Conservation (phyloP, 2,113 vertebrate species). For the Pteruthius melanotis region DNA sequence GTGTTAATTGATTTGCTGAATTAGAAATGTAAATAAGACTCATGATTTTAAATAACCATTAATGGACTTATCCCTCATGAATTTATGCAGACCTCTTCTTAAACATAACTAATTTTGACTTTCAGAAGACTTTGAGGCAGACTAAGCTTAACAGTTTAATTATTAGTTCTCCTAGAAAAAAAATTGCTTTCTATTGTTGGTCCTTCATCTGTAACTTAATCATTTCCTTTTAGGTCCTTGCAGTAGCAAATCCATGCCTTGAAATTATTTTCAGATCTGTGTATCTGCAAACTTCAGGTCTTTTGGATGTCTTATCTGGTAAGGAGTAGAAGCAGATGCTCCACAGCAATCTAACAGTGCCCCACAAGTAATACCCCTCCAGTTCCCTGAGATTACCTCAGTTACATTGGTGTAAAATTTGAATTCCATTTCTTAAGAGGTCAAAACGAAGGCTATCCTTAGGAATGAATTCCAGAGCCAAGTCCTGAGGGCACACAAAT, state of each 20-base stretch:
- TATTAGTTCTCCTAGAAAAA: background rate
- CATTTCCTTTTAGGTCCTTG: background rate
- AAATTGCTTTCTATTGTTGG: background rate
- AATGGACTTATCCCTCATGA: background rate
- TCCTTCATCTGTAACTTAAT: background rate
- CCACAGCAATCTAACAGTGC: background rate
- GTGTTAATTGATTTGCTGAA: background rate
- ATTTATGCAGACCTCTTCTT: background rate
- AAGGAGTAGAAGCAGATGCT: background rate
- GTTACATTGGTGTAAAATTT: background rate
- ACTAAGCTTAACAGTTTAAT: background rate
- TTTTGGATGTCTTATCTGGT: background rate
- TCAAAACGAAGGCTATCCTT: background rate
- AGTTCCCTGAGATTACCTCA: background rate
- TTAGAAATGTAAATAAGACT: constrained; percentile 13
- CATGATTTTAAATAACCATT: background rate
- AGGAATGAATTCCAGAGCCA: background rate
- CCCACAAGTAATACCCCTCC: background rate
- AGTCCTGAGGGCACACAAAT: background rate
- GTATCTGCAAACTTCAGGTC: background rate
- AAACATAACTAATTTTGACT: background rate
- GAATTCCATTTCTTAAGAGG: background rate
- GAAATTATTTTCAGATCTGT: background rate
- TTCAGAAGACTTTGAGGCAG: background rate
- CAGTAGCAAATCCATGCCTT: background rate